Evolutionary conservation across 2,888 invertebrate species (phyloP).

Genomic region (Carterocephalus palaemon): DNA sequence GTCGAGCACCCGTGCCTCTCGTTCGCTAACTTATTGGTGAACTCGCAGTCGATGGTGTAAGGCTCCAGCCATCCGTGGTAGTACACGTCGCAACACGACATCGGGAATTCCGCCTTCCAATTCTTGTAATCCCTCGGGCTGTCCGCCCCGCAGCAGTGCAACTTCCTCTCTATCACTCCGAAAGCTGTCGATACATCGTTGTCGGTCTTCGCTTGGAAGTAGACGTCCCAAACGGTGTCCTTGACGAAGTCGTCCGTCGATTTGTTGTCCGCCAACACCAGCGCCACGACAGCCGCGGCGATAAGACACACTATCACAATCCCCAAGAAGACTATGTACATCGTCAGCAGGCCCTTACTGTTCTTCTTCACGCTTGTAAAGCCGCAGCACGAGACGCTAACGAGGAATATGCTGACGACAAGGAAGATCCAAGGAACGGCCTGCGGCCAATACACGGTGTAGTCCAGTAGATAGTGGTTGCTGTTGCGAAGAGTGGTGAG

Average conservation of each 20-base stretch:
- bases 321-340: conserved; percentile 48
- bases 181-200: conserved; percentile 46
- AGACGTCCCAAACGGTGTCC: conserved; percentile 67
- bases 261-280: conserved; percentile 57
- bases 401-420: conserved; percentile 50
- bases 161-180: conserved; percentile 54
- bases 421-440: conserved; percentile 69
- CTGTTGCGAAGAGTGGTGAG: conserved; percentile 55
- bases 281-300: conserved; percentile 47
- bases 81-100: conserved; percentile 66
- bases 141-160: conserved; percentile 68
- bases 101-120: conserved; percentile 58
- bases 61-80: conserved; percentile 60
- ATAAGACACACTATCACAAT: conserved; percentile 47
- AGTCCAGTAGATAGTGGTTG: conserved; percentile 66
- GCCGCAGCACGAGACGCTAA: conserved; percentile 56
- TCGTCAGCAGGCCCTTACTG: conserved; percentile 46
- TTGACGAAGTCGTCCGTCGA: conserved; percentile 59
- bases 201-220: conserved; percentile 52
- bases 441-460: conserved; percentile 69
- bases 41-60: conserved; percentile 59
- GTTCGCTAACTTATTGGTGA: conserved; percentile 65
- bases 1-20: conserved; percentile 64
- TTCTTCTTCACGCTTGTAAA: conserved; percentile 53
- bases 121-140: conserved; percentile 65